Conservation (phyloP, 2,888 invertebrate genomes). For the Eupeodes luniger region DNA sequence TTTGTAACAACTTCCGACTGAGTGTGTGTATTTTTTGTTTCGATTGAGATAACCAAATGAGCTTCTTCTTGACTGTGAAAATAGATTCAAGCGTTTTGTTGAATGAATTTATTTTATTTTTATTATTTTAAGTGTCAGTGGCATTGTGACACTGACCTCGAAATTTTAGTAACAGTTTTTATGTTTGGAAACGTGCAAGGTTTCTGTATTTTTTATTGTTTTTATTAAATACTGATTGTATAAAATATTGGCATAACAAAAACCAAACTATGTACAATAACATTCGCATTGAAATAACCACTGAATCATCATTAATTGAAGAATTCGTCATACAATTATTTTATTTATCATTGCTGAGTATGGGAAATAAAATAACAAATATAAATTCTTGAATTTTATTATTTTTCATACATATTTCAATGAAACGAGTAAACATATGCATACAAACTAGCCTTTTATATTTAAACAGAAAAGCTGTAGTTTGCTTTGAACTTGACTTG, state of each 20-base stretch:
- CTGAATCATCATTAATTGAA: neutral
- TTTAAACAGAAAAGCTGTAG: neutral
- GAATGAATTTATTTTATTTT: neutral
- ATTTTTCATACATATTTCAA: neutral
- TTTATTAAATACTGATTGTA: neutral
- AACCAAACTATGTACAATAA: neutral
- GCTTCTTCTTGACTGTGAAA: constrained; percentile 33
- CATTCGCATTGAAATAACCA: neutral
- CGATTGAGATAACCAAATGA: constrained; percentile 7
- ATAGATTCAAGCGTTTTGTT: constrained; percentile 41
- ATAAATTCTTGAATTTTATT: neutral
- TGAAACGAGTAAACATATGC: neutral
- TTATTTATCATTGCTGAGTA: neutral
- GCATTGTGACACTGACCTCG: constrained; percentile 58
- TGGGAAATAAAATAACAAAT: neutral
- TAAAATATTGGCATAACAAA: neutral
- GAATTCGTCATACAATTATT: neutral
- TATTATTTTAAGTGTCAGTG: constrained; percentile 15
- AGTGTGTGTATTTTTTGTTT: neutral
- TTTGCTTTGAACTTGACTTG: too few relatives aligned
- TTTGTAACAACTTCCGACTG: constrained; percentile 14
- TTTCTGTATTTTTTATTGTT: constrained; percentile 5
- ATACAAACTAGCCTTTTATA: neutral
- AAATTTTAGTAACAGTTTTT: constrained; percentile 5
- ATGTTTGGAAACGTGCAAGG: constrained; percentile 40